Conservation (phyloP, 2,797 vertebrate genomes). For the Buceros bicornis region DNA sequence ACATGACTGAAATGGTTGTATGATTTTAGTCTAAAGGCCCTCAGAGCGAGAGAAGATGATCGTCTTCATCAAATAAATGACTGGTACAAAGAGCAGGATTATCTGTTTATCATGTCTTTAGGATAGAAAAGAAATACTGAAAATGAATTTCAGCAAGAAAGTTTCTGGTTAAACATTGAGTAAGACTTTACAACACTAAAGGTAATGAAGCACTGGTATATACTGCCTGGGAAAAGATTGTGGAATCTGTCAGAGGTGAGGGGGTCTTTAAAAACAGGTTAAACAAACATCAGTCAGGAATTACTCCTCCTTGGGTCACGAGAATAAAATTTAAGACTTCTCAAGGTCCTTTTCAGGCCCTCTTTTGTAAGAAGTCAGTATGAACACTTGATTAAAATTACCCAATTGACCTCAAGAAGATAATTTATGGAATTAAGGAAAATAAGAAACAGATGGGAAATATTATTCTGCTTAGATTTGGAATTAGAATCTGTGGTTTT, state of each 20-base stretch:
- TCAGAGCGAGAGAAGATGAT: background rate
- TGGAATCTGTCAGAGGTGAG: background rate
- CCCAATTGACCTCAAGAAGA: background rate
- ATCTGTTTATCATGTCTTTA: background rate
- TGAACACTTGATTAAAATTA: background rate
- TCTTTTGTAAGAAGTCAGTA: background rate
- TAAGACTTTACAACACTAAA: background rate
- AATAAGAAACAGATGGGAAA: conserved; percentile 38
- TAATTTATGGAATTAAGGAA: background rate
- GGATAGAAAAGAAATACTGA: background rate
- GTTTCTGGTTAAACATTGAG: background rate
- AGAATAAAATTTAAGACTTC: background rate
- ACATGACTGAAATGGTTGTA: background rate
- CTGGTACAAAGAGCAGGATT: background rate
- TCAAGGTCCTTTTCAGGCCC: background rate
- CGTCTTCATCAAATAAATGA: background rate
- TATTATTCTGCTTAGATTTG: background rate
- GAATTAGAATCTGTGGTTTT: background rate
- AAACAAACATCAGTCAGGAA: background rate
- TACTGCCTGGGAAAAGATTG: background rate
- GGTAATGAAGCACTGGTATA: background rate
- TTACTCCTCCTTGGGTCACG: background rate
- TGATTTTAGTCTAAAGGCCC: background rate
- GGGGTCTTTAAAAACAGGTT: background rate
- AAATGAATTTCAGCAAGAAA: background rate